Evolutionary conservation across 2,797 vertebrate genomes (phyloP).

Genomic region (Acanthurus lineatus): DNA sequence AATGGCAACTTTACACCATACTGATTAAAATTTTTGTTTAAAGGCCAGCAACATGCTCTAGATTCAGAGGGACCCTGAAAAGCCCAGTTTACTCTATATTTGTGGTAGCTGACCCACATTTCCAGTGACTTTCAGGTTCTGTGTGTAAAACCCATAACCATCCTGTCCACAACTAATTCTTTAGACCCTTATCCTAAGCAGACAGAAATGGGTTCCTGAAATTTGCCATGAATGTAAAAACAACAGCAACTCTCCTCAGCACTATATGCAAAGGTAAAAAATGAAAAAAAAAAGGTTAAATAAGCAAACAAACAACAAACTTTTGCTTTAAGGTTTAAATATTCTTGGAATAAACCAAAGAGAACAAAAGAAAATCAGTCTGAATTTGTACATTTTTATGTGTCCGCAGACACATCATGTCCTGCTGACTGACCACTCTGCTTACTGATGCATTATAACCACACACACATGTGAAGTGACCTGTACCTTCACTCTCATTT

Average conservation of each 20-base stretch:
- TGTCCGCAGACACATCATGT: conserved; percentile 16
- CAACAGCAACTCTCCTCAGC: background rate
- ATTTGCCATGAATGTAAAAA: background rate
- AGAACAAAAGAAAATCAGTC: background rate
- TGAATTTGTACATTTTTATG: conserved; percentile 11
- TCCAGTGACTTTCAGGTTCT: too few species aligned
- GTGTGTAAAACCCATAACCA: conserved; percentile 8
- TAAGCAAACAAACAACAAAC: background rate
- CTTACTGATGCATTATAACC: conserved; percentile 58
- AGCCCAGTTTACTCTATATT: too few species aligned
- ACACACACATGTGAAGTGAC: conserved; percentile 30
- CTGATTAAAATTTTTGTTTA: too few species aligned
- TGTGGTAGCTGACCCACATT: too few species aligned
- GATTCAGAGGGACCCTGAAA: too few species aligned
- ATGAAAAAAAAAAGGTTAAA: background rate
- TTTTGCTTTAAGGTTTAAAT: background rate
- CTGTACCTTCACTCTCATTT: conserved; percentile 53
- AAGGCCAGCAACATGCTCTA: too few species aligned
- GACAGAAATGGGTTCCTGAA: conserved; percentile 1
- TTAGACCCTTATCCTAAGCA: conserved; percentile 8
- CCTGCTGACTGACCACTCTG: conserved; percentile 54
- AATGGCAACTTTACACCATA: too few species aligned
- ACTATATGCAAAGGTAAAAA: background rate
- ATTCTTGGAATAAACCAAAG: background rate
- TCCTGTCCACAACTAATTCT: background rate